These are phyloP conservation scores for Thalassoma bifasciatum DNA, from an alignment of 2,113 vertebrate species.

Conservation along the genomic window DNA sequence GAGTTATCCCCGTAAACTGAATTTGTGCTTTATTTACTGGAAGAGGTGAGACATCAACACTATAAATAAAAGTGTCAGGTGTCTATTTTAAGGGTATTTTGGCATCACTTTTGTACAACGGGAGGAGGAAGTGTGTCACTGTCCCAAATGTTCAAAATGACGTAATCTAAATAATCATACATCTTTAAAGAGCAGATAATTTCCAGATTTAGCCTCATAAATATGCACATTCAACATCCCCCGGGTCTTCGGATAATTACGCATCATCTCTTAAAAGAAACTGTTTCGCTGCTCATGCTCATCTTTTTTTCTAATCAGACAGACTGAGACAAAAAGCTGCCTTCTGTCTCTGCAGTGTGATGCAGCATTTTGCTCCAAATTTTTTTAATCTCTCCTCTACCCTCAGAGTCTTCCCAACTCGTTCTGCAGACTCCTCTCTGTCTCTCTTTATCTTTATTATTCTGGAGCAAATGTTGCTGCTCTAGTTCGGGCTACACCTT, in stretches of 20 bases:
- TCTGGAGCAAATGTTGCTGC: not conserved
- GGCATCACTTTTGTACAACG: too few relatives aligned
- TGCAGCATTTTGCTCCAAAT: not conserved
- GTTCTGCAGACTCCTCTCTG: not conserved
- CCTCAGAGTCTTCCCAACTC: not conserved
- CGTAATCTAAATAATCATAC: not conserved
- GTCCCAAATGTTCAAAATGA: too few relatives aligned
- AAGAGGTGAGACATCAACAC: too few relatives aligned
- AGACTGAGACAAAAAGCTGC: slow-evolving; percentile 1
- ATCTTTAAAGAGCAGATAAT: too few relatives aligned
- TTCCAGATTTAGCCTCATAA: not conserved
- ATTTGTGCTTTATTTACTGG: too few relatives aligned
- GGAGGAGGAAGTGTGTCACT: too few relatives aligned
- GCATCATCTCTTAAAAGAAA: not conserved
- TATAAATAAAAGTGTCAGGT: too few relatives aligned
- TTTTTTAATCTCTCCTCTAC: not conserved
- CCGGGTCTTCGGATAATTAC: not conserved
- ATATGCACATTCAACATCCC: not conserved
- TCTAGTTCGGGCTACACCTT: slow-evolving; percentile 12
- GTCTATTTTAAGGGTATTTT: too few relatives aligned
- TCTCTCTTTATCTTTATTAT: slow-evolving; percentile 2
- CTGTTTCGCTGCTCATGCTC: slow-evolving; percentile 3
- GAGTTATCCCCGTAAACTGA: too few relatives aligned
- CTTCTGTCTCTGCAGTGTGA: not conserved
- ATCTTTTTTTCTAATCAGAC: not conserved